Base-by-base conservation (phyloP, 2,888 invertebrate genomes). In the Pilophorus perplexus region DNA sequence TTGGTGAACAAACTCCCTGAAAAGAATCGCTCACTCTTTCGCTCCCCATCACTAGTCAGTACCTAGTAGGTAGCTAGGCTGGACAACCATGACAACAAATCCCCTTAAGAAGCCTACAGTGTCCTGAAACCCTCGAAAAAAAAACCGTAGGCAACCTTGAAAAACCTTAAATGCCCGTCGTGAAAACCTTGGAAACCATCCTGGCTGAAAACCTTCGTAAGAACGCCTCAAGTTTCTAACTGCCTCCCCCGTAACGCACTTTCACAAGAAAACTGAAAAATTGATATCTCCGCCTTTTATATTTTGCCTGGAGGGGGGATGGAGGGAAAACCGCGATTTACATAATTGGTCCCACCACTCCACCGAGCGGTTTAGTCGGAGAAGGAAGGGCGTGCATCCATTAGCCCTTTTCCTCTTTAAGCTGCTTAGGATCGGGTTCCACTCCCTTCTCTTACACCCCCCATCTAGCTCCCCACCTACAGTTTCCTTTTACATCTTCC, bases 321-420 rank as follows among this genome's bases (percentile, higher is more conserved):
- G 48, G 48, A 48, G n/a, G 42, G 16, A 55, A 55, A 55, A 55
- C 55, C 55, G 37, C 55, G 55, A 55, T 55, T 55, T 55, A 37
- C 55, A 55, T 55, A 55, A 55, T 55, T 55, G 55, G 55, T 16
- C 37, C 55, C 37, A 16, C 28, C 18, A 33, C 55, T 38, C 37
- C 55, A 10, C 38, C 22, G 37, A 12, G 37, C 20, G 55, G 28
- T 25, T 55, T 55, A 55, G 55, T 20, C 18, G 16, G 37, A 55
- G 22, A 37, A 18, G 37, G 37, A 37, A 25, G 52, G 52, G 37
- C 18, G 16, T 5, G 55, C 55, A 55, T 55, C 55, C 55, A 55
- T 55, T 55, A 55, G 55, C 37, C 55, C 55, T 55, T 55, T 55
- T 55, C 55, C 55, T 37, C 55, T 55, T 55, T 55, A 55, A 55